A percentile compares a stretch with the other conserved stretches of the same genome.
phyloP scores from a whole-genome alignment of 2,797 vertebrate genomes.

The Pyrocephalus nanus region DNA sequence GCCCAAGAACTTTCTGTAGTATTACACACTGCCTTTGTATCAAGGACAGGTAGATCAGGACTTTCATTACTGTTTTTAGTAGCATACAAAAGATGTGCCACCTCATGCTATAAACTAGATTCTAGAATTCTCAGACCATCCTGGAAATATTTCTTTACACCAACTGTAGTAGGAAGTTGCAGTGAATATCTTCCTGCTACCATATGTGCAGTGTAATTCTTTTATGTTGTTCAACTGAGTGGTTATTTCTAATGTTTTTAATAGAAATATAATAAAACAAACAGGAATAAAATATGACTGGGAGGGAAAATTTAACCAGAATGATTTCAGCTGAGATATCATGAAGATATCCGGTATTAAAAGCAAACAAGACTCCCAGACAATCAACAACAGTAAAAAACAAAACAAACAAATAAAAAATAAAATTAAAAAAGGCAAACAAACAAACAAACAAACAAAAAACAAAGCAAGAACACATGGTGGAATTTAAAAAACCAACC shows the following conservation, averaged over 20 bases:
- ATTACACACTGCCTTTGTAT: not conserved
- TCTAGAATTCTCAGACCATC: not conserved
- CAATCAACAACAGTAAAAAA: rapidly evolving
- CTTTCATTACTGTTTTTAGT: not conserved
- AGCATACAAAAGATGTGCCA: not conserved
- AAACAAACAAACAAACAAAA: too few relatives aligned
- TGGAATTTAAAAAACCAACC: too few relatives aligned
- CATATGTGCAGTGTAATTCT: not conserved
- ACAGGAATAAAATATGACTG: not conserved
- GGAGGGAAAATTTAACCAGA: not conserved
- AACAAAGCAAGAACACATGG: rapidly evolving
- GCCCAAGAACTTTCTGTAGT: not conserved
- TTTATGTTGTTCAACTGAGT: not conserved
- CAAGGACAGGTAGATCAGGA: not conserved
- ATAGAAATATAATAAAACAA: not conserved
- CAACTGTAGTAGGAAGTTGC: not conserved
- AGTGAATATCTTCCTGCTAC: not conserved
- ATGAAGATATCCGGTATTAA: not conserved
- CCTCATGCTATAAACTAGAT: not conserved
- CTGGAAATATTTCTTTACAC: not conserved
- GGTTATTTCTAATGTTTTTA: not conserved
- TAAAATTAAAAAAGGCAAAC: rapidly evolving
- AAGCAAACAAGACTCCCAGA: rapidly evolving
- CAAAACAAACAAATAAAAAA: rapidly evolving
- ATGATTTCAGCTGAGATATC: not conserved